Conservation (phyloP, 2,113 vertebrate genomes). For the Nyctibius bracteatus region DNA sequence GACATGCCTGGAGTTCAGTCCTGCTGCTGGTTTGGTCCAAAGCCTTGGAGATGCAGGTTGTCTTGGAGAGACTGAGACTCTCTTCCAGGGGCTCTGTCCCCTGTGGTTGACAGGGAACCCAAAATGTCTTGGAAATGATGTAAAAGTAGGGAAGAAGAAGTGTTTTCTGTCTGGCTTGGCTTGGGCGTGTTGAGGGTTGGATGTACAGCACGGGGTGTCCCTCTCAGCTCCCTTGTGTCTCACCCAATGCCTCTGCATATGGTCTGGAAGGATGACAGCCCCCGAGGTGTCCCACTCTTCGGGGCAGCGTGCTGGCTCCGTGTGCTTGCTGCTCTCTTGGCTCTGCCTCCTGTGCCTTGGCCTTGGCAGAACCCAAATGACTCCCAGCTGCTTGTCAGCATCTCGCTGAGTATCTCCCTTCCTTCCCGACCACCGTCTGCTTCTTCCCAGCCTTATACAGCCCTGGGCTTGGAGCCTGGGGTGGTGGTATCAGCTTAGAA, state of each 20-base stretch:
- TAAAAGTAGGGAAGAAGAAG: background rate
- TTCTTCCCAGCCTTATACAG: background rate
- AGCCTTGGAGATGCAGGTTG: background rate
- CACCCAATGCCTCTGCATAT: background rate
- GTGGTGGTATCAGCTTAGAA: background rate
- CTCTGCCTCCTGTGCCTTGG: background rate
- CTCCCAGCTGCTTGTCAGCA: background rate
- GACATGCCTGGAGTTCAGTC: accelerated
- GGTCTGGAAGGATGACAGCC: background rate
- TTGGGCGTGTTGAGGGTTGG: background rate
- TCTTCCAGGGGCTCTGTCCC: background rate
- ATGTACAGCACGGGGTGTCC: background rate
- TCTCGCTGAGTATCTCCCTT: background rate
- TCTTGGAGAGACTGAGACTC: background rate
- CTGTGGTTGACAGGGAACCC: background rate
- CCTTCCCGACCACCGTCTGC: background rate
- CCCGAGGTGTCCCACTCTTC: background rate
- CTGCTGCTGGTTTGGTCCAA: background rate
- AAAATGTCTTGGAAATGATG: background rate
- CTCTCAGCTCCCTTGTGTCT: background rate
- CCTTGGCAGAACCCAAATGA: background rate
- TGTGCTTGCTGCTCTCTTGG: background rate
- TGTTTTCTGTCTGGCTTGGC: background rate
- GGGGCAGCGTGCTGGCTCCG: accelerated
- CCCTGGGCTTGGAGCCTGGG: background rate